These are phyloP conservation scores for Saturnia japonica DNA, from an alignment of 2,888 invertebrate genomes.

Conservation along the genomic window DNA sequence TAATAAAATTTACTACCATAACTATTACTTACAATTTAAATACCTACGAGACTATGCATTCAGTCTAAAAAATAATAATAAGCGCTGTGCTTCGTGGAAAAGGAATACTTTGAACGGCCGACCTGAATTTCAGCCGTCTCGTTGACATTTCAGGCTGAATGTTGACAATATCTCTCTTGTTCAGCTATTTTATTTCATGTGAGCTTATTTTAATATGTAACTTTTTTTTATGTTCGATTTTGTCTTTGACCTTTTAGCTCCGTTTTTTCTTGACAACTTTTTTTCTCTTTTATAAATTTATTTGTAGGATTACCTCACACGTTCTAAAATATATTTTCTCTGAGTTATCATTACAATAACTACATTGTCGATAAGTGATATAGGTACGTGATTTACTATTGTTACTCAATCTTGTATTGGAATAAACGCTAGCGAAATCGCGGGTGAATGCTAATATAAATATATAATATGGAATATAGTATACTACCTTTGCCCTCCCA, in stretches of 20 bases:
- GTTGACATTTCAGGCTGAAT: conserved; percentile 11
- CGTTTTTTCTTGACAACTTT: neutral
- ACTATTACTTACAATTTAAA: neutral
- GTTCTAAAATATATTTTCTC: no score
- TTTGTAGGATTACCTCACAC: no score
- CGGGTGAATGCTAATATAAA: no score
- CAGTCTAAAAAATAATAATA: neutral
- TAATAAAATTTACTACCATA: no score
- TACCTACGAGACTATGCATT: neutral
- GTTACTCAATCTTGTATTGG: no score
- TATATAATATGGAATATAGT: no score
- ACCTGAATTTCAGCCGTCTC: conserved; percentile 8
- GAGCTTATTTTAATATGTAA: neutral
- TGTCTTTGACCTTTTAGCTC: neutral
- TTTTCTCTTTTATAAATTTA: no score
- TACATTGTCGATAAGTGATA: no score
- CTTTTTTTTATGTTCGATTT: neutral
- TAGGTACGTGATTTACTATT: no score
- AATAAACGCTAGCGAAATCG: no score
- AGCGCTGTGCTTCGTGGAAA: neutral
- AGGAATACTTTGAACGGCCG: neutral
- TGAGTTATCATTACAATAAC: no score
- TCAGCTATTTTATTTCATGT: neutral
- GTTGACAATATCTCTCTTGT: conserved; percentile 12
- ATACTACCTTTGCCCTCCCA: no score